Conservation (phyloP, 2,113 vertebrate species). For the Dasyprocta punctata region DNA sequence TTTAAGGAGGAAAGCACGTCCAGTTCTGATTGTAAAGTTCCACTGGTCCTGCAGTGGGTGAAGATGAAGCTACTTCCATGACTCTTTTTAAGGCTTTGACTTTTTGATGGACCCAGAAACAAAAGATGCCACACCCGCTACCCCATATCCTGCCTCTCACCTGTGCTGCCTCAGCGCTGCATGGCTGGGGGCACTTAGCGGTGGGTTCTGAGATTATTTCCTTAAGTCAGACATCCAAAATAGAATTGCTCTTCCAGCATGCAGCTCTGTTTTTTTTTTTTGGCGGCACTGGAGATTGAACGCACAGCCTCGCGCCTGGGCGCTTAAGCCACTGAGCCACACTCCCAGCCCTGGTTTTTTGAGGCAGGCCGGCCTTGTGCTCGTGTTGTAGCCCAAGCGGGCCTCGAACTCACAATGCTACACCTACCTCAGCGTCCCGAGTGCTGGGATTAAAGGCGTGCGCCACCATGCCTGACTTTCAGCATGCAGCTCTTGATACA, state of each 20-base stretch:
- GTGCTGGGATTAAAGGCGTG: too few relatives aligned
- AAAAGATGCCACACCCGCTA: background rate
- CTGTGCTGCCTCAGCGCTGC: background rate
- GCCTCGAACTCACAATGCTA: too few relatives aligned
- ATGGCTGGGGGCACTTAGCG: background rate
- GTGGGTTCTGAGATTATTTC: background rate
- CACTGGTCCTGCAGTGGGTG: background rate
- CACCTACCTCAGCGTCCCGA: too few relatives aligned
- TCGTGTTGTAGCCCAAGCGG: too few relatives aligned
- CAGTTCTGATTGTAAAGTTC: slow-evolving; percentile 20
- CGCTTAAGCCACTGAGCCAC: too few relatives aligned
- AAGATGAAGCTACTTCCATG: background rate
- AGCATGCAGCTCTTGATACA: background rate
- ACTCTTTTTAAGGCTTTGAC: slow-evolving; percentile 9
- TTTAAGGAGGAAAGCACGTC: slow-evolving; percentile 31
- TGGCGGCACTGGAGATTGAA: too few relatives aligned
- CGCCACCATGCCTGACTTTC: too few relatives aligned
- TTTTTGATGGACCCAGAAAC: slow-evolving; percentile 9
- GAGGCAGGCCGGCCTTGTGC: too few relatives aligned
- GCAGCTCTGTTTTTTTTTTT: too few relatives aligned
- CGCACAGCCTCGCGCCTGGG: too few relatives aligned
- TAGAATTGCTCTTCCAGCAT: background rate
- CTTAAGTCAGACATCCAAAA: background rate
- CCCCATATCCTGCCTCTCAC: background rate
- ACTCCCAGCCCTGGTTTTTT: too few relatives aligned